A percentile compares a stretch with the other conserved stretches of the same genome.
Conservation (phyloP, 2,797 vertebrate species). For the Poeciliopsis paucimaculata region DNA sequence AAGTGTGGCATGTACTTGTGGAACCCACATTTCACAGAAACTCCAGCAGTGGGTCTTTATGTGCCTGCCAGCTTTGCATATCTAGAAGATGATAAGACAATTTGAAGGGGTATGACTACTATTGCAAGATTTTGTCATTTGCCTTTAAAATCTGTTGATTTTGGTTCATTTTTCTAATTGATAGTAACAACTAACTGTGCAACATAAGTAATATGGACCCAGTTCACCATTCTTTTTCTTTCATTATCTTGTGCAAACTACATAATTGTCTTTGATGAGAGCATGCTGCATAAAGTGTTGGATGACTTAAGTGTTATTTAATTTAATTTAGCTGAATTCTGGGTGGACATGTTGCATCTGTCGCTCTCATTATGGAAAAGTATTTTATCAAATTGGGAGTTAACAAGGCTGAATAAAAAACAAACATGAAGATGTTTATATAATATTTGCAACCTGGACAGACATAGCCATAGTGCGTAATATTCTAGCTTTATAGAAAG, state of each 20-base stretch:
- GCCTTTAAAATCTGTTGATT: neutral
- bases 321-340: slow-evolving; percentile 15
- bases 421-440: neutral
- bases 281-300: slow-evolving; percentile 1
- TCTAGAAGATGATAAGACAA: neutral
- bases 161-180: slow-evolving; percentile 17
- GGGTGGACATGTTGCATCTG: slow-evolving; percentile 19
- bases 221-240: slow-evolving; percentile 1
- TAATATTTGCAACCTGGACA: neutral
- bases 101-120: neutral
- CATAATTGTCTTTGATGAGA: slow-evolving; percentile 6
- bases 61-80: neutral
- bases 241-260: slow-evolving; percentile 13
- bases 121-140: neutral
- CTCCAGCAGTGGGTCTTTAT: neutral
- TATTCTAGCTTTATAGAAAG: neutral
- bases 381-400: neutral
- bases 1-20: neutral
- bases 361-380: slow-evolving; percentile 10
- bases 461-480: neutral
- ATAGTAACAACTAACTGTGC: neutral
- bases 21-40: neutral
- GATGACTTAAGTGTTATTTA: slow-evolving; percentile 1
- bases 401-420: neutral
- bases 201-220: slow-evolving; percentile 17